Conservation (phyloP, 1,140 invertebrate genomes). For the Epicauta chinensis region DNA sequence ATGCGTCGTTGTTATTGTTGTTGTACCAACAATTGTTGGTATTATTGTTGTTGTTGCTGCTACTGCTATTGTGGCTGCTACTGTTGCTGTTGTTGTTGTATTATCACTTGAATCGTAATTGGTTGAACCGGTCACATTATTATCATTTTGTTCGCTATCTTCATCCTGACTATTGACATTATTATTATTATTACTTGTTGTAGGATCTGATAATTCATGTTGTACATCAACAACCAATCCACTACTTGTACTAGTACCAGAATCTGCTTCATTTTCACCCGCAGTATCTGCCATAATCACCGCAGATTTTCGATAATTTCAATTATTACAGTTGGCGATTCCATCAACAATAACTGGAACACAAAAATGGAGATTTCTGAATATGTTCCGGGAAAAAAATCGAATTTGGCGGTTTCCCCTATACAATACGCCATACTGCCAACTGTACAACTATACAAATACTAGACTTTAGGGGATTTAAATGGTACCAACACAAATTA, state of each 20-base stretch:
- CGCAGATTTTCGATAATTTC: constrained; percentile 13
- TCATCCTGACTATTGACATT: constrained; percentile 29
- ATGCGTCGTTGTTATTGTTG: constrained; percentile 36
- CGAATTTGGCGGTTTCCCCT: not conserved
- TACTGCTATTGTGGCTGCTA: constrained; percentile 33
- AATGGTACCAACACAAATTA: too few species aligned
- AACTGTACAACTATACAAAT: too few species aligned
- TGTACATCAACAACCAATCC: not conserved
- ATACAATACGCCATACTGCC: too few species aligned
- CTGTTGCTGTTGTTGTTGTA: constrained; percentile 27
- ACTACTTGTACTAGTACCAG: constrained; percentile 37
- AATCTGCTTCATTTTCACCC: constrained; percentile 42
- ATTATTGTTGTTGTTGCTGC: constrained; percentile 28
- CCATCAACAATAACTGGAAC: too few species aligned
- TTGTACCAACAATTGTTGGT: constrained; percentile 28
- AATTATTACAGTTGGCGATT: constrained; percentile 16
- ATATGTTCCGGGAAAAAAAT: constrained; percentile 16
- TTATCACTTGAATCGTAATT: constrained; percentile 57
- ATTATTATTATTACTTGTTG: not conserved
- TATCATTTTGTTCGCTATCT: constrained; percentile 39
- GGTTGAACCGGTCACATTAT: constrained; percentile 45
- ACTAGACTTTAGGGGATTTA: too few species aligned
- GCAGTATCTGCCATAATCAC: constrained; percentile 43
- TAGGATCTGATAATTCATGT: constrained; percentile 13
- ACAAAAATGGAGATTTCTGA: too few species aligned